phyloP scores from a whole-genome alignment of 2,888 invertebrate species.

The Scaptomyza parva region DNA sequence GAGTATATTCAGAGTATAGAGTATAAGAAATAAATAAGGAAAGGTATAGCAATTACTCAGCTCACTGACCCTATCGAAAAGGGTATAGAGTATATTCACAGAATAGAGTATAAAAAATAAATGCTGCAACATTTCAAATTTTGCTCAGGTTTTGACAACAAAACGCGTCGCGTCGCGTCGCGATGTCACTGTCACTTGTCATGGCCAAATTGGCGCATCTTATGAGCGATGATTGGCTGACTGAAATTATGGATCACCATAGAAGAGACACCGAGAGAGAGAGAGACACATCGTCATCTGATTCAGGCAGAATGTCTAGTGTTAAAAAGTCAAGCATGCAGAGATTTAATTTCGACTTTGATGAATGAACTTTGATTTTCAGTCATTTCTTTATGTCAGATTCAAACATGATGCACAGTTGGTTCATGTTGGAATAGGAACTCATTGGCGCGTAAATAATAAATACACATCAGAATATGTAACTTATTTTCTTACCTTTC shows the following conservation, averaged over 20 bases:
- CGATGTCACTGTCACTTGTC: constrained; percentile 76
- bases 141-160: constrained; percentile 56
- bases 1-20: constrained; percentile 1
- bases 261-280: background rate
- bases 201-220: constrained; percentile 71
- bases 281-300: constrained; percentile 24
- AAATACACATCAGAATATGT: background rate
- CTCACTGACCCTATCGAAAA: background rate
- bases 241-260: constrained; percentile 66
- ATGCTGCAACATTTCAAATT: constrained; percentile 38
- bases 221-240: constrained; percentile 73
- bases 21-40: constrained; percentile 17
- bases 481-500: background rate
- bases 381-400: constrained; percentile 31
- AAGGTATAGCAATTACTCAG: background rate
- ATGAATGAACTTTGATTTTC: constrained; percentile 71
- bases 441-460: background rate
- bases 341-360: constrained; percentile 65
- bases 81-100: background rate
- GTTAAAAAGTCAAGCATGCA: constrained; percentile 48
- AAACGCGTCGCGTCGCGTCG: constrained; percentile 55
- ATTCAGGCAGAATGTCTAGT: constrained; percentile 52
- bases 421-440: background rate
- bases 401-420: constrained; percentile 28
- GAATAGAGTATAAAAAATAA: constrained; percentile 21